Percentiles rank a stretch among this genome's conserved stretches.
Evolutionary conservation across 2,888 invertebrate genomes (phyloP).

Genomic region (Drosophila longiperda): DNA sequence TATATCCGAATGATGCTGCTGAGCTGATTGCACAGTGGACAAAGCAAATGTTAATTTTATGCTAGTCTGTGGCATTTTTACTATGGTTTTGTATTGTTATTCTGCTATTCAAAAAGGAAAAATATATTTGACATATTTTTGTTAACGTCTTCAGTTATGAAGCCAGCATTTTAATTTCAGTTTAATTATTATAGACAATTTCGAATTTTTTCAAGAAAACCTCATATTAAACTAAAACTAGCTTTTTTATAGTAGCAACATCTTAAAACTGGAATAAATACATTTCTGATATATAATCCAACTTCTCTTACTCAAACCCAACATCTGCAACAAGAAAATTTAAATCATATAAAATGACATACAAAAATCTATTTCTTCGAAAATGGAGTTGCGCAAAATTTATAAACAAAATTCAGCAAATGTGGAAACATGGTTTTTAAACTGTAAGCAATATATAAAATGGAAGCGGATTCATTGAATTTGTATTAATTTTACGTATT

Average conservation of each 20-base stretch:
- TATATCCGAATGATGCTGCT: constrained; percentile 50
- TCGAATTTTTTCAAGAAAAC: not conserved
- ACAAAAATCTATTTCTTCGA: not conserved
- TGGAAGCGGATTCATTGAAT: not conserved
- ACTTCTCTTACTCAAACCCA: not conserved
- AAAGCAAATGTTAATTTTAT: not conserved
- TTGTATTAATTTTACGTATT: not conserved
- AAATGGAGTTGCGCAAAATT: not conserved
- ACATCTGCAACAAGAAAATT: not conserved
- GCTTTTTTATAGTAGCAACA: not conserved
- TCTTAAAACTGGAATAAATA: not conserved
- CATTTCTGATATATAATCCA: not conserved
- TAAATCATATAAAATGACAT: not conserved
- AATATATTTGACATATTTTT: not conserved
- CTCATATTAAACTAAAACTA: accelerated
- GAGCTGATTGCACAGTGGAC: constrained; percentile 53
- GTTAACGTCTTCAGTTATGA: not conserved
- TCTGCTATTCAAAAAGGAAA: not conserved
- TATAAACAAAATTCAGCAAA: not conserved
- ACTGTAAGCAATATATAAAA: not conserved
- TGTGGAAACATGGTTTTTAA: not conserved
- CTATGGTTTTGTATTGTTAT: not conserved
- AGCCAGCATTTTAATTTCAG: not conserved
- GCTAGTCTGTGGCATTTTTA: not conserved
- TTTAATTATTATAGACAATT: not conserved